phyloP scores from a whole-genome alignment of 2,888 invertebrate species.

The Agrochola lota region DNA sequence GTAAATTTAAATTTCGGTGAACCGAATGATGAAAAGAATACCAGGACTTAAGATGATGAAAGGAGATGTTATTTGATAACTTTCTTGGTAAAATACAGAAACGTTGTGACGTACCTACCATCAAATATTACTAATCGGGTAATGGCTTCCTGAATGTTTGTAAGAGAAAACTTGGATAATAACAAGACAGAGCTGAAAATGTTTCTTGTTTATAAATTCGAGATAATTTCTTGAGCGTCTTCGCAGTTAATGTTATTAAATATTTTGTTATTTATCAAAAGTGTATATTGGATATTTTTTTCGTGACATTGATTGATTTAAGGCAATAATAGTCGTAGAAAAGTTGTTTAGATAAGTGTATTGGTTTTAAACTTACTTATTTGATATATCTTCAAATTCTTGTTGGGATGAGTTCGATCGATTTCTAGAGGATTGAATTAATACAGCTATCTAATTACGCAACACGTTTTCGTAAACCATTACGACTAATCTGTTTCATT shows the following conservation, averaged over 20 bases:
- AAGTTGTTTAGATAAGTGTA: neutral
- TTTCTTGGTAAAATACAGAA: slow-evolving; percentile 25
- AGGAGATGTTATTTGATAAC: slow-evolving; percentile 22
- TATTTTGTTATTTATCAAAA: slow-evolving; percentile 14
- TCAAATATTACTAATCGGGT: slow-evolving; percentile 56
- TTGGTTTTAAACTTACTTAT: slow-evolving; percentile 30
- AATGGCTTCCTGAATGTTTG: slow-evolving; percentile 56
- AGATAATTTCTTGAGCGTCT: slow-evolving; percentile 25
- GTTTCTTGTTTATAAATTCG: slow-evolving; percentile 48
- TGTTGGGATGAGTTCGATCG: neutral
- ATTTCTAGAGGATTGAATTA: neutral
- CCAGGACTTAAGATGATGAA: slow-evolving; percentile 23
- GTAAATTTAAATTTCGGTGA: neutral
- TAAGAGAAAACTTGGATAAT: slow-evolving; percentile 45
- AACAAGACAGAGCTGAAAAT: slow-evolving; percentile 39
- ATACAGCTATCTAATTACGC: too few relatives aligned
- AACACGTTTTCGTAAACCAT: too few relatives aligned
- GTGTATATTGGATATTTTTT: neutral
- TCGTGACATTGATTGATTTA: slow-evolving; percentile 1
- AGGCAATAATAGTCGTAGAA: neutral
- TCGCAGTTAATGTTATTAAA: slow-evolving; percentile 31
- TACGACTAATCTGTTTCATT: too few relatives aligned
- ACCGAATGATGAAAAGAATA: neutral
- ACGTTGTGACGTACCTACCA: slow-evolving; percentile 23
- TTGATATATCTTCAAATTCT: neutral